These are phyloP conservation scores for Phenganax subtilis DNA, from an alignment of 92 coral and sea anemone species.

Conservation along the genomic window DNA sequence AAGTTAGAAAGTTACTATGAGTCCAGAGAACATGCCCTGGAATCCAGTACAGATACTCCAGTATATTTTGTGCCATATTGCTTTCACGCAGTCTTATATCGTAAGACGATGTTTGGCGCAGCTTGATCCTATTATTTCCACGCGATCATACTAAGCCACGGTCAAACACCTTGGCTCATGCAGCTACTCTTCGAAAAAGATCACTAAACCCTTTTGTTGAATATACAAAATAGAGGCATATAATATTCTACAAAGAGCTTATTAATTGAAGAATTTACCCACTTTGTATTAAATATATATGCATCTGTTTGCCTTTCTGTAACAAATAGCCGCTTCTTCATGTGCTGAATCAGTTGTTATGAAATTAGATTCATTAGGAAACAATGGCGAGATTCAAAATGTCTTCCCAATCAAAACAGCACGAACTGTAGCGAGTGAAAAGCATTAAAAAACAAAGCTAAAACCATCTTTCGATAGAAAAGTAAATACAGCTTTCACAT, in stretches of 20 bases:
- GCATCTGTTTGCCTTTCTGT: no score
- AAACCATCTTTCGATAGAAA: no score
- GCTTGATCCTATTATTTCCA: conserved; percentile 1
- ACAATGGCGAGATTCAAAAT: no score
- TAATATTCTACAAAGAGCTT: background rate
- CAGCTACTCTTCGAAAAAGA: background rate
- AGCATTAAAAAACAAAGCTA: no score
- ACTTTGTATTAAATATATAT: background rate
- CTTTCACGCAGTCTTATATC: background rate
- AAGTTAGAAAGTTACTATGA: background rate
- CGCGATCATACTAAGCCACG: conserved; percentile 18
- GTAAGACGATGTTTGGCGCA: background rate
- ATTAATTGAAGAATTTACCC: conserved; percentile 1
- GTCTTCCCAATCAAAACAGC: no score
- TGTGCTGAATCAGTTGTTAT: no score
- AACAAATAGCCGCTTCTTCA: no score
- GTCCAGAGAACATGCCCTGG: background rate
- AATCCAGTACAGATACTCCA: background rate
- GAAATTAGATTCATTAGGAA: no score
- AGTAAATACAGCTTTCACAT: no score
- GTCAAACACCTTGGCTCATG: conserved; percentile 7
- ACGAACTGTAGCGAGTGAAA: no score
- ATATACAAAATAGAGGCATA: background rate
- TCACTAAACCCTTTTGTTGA: background rate
- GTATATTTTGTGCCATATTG: background rate